Evolutionary conservation across 2,888 invertebrate species (phyloP), one percentile per base, ranked within the genome.

Genomic region (Amphipoea lucens): DNA sequence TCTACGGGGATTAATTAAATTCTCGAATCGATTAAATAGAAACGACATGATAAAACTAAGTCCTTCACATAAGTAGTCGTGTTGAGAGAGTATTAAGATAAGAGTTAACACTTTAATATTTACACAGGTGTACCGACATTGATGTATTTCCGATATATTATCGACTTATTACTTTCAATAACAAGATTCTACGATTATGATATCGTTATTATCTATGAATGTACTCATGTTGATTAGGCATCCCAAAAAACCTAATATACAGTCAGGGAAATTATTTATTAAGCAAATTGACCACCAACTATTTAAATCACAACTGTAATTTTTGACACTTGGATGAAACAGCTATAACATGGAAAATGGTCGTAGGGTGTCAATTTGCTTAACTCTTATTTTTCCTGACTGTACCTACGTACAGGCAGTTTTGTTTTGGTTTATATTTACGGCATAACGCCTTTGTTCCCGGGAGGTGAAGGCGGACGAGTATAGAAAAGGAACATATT

Each of bases 61-160:
- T 60, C 51, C 29, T 68, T 36, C 57, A 40, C 14, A 63, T 84
- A 3, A 12, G 3, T 4, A 45, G 57, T 79, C 48, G 62, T 82
- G 57, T 72, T 72, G 1, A 54, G 40, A 84, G 23, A 68, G 76
- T 45, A 45, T 78, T 70, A 70, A 29, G 84, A 84, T 81, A 84
- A 54, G 2, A 40, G 2, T 29, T 40, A 62, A 71, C 29, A 48
- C 60, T 54, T 29, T 83, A 66, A 83, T 83, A 36, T 45, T 14
- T 14, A 29, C 60, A 23, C 45, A 45, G 45, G 84, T 62, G 29
- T 45, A 60, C 51, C 1, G 17, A 80, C 54, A 62, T 29, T 62
- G 17, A 62, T 67, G 9, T 66, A n/a, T 42, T 51, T 51, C 69
- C 6, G 12, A 11, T 54, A 11, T 54, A 4, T 40, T 29, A 81